Evolutionary conservation across 2,888 invertebrate genomes (phyloP), one percentile per base, ranked within the genome.

Genomic region (Emmelina monodactyla): DNA sequence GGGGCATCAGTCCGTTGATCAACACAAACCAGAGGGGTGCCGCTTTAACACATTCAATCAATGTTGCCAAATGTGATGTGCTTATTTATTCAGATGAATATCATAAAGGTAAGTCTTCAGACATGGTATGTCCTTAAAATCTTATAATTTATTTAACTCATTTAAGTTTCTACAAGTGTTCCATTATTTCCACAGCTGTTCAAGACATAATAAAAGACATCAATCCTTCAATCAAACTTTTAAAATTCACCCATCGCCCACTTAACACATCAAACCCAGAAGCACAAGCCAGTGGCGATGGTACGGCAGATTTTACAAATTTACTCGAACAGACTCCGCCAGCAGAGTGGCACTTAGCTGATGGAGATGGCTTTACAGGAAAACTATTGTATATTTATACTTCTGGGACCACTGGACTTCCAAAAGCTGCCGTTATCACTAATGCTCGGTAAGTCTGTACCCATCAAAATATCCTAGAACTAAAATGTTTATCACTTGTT

Each of bases 331-430:
- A 82, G 3, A 83, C 85, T 0, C 57, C 85, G 0, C 62, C 83
- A 0, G 70, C 82, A 0, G 67, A 82, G 0, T 87, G 88, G 49
- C 61, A 81, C 35, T 58, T 84, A 28, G 76, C 82, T 5, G 80
- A 84, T n/a, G 86, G 82, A 37, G 68, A 84, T 1, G 85, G 85
- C 35, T 89, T 91, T 63, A 83, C 87, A 39, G 94, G 94, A 52
- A 88, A 88, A 56, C 76, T 98, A 13, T 83, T 98, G 35, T 98
- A 97, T 62, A 97, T 99, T 56, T 99, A 95, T 70, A 99, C 99
- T 0, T 97, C 97, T 25, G 99, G 99, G 9, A 99, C 99, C 1
- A 99, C 99, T 1, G 99, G 99, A 6, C 70, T 97, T 40, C 97
- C 98, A 0, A 99, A 98, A 67, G 97, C 98, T 22, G 98, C 98